A percentile compares a stretch with the other conserved stretches of the same genome.
Conservation (phyloP, 2,888 invertebrate species). For the Napeogenes inachia region DNA sequence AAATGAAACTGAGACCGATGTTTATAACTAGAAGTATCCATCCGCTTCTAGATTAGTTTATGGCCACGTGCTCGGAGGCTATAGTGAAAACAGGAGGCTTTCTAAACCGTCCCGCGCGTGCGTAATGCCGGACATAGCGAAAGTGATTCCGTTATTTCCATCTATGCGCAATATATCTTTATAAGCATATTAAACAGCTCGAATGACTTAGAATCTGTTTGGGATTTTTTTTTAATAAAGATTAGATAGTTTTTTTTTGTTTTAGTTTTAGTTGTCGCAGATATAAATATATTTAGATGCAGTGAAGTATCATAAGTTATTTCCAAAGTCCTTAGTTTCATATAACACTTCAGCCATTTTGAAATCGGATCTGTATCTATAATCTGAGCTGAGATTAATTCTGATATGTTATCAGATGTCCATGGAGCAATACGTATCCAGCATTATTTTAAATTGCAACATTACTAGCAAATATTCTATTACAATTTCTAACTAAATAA, state of each 20-base stretch:
- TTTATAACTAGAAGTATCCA: background rate
- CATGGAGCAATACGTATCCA: background rate
- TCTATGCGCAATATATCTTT: constrained; percentile 27
- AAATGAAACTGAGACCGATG: too few species aligned
- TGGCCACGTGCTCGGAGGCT: constrained; percentile 20
- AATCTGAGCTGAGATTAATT: background rate
- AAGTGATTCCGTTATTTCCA: constrained; percentile 30
- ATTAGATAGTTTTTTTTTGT: background rate
- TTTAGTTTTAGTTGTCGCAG: background rate
- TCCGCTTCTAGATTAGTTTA: constrained; percentile 3
- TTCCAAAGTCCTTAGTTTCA: background rate
- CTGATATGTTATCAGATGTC: background rate
- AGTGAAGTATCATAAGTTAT: background rate
- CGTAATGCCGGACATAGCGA: constrained; percentile 38
- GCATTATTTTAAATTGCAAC: too few species aligned
- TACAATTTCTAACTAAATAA: too few species aligned
- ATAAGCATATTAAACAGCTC: constrained; percentile 18
- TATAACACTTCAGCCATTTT: background rate
- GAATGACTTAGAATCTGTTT: background rate
- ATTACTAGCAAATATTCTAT: too few species aligned
- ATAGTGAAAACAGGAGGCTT: constrained; percentile 39
- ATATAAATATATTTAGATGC: background rate
- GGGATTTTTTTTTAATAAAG: too few species aligned
- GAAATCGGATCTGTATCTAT: background rate
- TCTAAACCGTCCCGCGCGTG: constrained; percentile 40